Conservation (phyloP, 2,888 invertebrate genomes). For the Andricus curvator region DNA sequence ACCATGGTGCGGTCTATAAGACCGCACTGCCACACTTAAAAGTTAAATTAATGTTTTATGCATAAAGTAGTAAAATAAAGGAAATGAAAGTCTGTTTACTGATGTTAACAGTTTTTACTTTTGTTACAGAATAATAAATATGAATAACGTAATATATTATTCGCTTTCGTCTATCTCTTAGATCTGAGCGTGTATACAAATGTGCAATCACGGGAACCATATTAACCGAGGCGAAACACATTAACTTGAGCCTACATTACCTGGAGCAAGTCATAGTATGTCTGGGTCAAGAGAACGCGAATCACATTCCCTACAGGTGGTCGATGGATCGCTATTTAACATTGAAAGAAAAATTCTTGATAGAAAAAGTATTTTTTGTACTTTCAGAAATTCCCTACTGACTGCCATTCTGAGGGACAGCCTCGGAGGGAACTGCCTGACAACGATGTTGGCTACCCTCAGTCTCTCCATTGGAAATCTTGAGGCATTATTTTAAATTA, state of each 20-base stretch:
- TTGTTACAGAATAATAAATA: constrained; percentile 6
- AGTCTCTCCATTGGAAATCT: constrained; percentile 71
- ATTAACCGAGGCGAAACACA: constrained; percentile 80
- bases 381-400: constrained; percentile 79
- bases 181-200: constrained; percentile 80
- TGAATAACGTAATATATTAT: constrained; percentile 30
- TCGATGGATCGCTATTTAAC: constrained; percentile 55
- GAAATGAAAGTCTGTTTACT: neutral
- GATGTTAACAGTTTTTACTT: constrained; percentile 1
- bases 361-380: constrained; percentile 43
- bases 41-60: too few species aligned
- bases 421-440: constrained; percentile 80
- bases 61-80: neutral
- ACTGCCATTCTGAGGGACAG: constrained; percentile 80
- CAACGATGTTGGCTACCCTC: constrained; percentile 80
- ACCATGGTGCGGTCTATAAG: too few species aligned
- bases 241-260: constrained; percentile 81
- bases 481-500: constrained; percentile 60
- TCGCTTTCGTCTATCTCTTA: constrained; percentile 57
- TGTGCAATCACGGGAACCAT: constrained; percentile 78
- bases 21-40: too few species aligned
- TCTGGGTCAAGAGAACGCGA: constrained; percentile 71
- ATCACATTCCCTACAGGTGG: constrained; percentile 77
- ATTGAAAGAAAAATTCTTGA: constrained; percentile 37
- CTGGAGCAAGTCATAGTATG: constrained; percentile 79